Base-by-base conservation (phyloP, 53 echinoderm and acorn worm genomes). In the Temnopleurus reevesii region DNA sequence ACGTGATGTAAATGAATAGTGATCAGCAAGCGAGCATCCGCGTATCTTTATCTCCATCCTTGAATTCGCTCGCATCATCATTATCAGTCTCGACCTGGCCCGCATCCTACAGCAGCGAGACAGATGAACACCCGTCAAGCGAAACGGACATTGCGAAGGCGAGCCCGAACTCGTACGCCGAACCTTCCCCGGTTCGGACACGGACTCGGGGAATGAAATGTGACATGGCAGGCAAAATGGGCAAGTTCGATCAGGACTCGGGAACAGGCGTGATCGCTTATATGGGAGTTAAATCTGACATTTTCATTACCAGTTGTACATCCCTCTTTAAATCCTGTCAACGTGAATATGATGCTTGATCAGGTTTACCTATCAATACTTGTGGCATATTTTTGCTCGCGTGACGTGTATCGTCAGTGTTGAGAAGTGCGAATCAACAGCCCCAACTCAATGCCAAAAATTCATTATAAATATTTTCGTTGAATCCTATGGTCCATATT, bases 281-380 rank as follows among this genome's bases (percentile, higher is more conserved):
- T 24, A 4, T 49, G 6, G 23, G 45, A 80, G 80, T 80, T 80
- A 53, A 49, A 80, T 46, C 80, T 80, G 80, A 80, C 80, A 80
- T 80, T 80, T 80, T 80, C 80, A 80, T 80, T 80, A 80, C 80
- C 80, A 80, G 53, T 80, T 13, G 80, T 80, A 53, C 47, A 53
- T 49, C 53, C 80, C 53, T 80, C 53, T 80, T 80, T 80, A 53
- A 53, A 49, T 46, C 47, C 53, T 80, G 80, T 49, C 80, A 80
- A 38, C 47, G 12, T 80, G 80, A 80, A 80, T 80, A 28, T 23
- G 19, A 53, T 18, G 13, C 51, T 80, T 53, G 12, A 80, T 80
- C 47, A 49, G 46, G 80, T 23, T 51, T 80, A 49, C 26, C 80
- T 53, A 38, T 13, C 47, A 49, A 80, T 80, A 17, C 12, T 26